Evolutionary conservation across 64 coral and sea anemone species (phyloP).

Genomic region (Astreopora myriophthalma): DNA sequence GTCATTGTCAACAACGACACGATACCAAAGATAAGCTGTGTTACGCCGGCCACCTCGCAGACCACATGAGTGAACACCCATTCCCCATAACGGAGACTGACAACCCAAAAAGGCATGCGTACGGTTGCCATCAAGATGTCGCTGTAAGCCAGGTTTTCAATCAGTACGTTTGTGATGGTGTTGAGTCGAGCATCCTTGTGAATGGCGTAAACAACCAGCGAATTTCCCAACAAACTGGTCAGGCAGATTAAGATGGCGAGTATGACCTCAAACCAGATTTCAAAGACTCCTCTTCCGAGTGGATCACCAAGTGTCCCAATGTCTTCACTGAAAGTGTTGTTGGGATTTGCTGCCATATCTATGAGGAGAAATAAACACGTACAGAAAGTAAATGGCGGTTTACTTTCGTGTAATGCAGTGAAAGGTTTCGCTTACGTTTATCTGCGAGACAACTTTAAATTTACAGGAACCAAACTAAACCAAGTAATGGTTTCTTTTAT

Average conservation of each 20-base stretch:
- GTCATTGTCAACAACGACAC: slow-evolving; percentile 62
- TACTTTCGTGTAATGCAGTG: no score
- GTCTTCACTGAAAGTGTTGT: neutral
- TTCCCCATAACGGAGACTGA: slow-evolving; percentile 29
- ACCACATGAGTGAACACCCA: slow-evolving; percentile 48
- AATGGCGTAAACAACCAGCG: slow-evolving; percentile 52
- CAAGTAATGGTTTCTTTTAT: no score
- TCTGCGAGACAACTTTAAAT: no score
- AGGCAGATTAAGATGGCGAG: neutral
- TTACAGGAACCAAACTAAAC: no score
- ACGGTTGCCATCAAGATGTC: slow-evolving; percentile 54
- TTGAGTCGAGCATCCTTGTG: slow-evolving; percentile 34
- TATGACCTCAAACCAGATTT: slow-evolving; percentile 36
- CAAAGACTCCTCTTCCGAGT: slow-evolving; percentile 11
- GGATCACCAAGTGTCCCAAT: neutral
- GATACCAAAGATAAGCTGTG: slow-evolving; percentile 50
- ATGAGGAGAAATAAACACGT: neutral
- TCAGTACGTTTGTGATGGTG: slow-evolving; percentile 52
- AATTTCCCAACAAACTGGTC: slow-evolving; percentile 28
- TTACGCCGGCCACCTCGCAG: slow-evolving; percentile 18
- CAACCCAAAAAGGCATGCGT: slow-evolving; percentile 67
- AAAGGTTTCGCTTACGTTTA: no score
- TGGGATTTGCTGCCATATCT: neutral
- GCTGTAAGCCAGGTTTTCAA: slow-evolving; percentile 56
- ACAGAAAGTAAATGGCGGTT: neutral